phyloP scores from a whole-genome alignment of 1,140 invertebrate genomes.

The Acromyrmex echinatior region DNA sequence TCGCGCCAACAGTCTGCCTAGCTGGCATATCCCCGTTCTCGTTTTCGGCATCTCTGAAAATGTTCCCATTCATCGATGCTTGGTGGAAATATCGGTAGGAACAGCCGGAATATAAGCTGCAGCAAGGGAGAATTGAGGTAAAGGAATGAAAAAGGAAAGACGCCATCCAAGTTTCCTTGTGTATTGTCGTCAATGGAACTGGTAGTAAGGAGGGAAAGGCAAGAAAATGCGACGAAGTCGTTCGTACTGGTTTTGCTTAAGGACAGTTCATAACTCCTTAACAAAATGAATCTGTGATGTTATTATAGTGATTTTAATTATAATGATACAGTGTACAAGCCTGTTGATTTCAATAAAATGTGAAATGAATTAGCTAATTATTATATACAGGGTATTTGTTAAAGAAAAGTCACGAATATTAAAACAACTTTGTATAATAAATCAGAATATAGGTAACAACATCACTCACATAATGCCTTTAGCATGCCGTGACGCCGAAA shows the following conservation, averaged over 20 bases:
- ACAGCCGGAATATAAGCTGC: neutral
- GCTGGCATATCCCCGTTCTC: neutral
- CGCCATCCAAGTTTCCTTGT: slow-evolving; percentile 45
- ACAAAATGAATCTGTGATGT: neutral
- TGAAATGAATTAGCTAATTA: neutral
- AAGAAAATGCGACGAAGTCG: slow-evolving; percentile 10
- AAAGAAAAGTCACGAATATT: neutral
- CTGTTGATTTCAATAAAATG: slow-evolving; percentile 24
- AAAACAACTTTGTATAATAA: neutral
- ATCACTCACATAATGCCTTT: neutral
- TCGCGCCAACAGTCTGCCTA: neutral
- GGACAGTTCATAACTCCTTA: slow-evolving; percentile 36
- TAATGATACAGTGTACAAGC: neutral
- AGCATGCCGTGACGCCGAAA: neutral
- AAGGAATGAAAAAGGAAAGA: slow-evolving; percentile 60
- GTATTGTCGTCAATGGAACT: slow-evolving; percentile 48
- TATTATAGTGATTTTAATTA: neutral
- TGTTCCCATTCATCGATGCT: slow-evolving; percentile 82
- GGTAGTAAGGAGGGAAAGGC: slow-evolving; percentile 14
- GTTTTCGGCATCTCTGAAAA: slow-evolving; percentile 75
- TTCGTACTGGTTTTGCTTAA: slow-evolving; percentile 20
- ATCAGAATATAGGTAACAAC: neutral
- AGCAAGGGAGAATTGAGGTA: neutral
- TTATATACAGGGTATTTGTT: neutral
- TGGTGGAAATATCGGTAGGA: slow-evolving; percentile 73